phyloP scores from a whole-genome alignment of 2,888 invertebrate genomes.

The Mimachlamys varia region DNA sequence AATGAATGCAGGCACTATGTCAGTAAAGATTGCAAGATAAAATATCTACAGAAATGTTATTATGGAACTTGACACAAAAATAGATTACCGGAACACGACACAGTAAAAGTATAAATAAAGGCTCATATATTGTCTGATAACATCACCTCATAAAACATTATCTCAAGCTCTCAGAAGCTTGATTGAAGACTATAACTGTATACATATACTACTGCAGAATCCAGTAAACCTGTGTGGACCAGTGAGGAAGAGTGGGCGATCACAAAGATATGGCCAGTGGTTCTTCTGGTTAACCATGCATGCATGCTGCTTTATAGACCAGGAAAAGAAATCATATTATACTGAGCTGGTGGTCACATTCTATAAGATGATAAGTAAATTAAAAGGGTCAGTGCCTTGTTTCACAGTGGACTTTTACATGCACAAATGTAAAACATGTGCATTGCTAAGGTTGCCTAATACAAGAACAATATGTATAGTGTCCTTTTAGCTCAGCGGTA shows the following conservation, averaged over 20 bases:
- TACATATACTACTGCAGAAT: neutral
- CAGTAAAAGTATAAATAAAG: neutral
- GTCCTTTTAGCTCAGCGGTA: no score
- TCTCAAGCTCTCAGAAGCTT: neutral
- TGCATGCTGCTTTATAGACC: neutral
- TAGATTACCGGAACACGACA: neutral
- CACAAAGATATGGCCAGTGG: neutral
- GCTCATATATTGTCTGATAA: neutral
- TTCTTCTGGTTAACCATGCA: neutral
- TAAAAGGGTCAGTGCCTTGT: no score
- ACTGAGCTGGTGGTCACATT: no score
- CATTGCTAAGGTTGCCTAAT: no score
- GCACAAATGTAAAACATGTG: no score
- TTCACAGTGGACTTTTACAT: no score
- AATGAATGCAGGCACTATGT: conserved; percentile 2
- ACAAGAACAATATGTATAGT: no score
- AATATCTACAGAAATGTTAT: neutral
- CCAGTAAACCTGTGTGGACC: neutral
- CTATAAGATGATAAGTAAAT: no score
- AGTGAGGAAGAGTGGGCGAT: neutral
- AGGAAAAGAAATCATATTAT: no score
- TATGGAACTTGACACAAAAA: neutral
- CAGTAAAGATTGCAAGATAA: neutral
- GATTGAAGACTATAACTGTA: no score
- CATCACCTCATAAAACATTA: neutral